phyloP scores from a whole-genome alignment of 2,113 vertebrate species.

The Pterocles burchelli region DNA sequence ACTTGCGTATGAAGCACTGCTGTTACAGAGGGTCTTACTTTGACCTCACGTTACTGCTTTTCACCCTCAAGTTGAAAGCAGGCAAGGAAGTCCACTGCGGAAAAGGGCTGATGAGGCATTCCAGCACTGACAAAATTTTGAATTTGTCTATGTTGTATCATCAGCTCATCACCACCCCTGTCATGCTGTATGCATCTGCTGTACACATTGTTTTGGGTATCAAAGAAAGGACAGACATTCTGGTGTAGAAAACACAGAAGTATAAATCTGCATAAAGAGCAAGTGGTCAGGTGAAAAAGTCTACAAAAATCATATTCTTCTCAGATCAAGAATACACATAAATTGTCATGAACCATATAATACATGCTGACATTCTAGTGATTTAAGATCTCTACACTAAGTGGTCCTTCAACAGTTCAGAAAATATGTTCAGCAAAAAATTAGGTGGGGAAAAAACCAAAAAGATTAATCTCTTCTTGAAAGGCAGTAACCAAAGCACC shows the following conservation, averaged over 20 bases:
- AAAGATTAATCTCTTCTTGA: not conserved
- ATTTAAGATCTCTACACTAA: not conserved
- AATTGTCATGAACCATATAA: not conserved
- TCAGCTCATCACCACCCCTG: not conserved
- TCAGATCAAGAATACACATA: not conserved
- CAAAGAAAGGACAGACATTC: not conserved
- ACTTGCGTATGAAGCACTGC: not conserved
- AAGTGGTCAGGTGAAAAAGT: not conserved
- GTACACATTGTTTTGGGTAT: not conserved
- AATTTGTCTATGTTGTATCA: not conserved
- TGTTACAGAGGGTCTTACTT: not conserved
- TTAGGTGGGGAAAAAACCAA: accelerated
- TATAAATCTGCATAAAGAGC: not conserved
- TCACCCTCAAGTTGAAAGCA: not conserved
- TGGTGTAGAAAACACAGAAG: not conserved
- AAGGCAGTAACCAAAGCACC: not conserved
- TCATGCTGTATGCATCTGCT: not conserved
- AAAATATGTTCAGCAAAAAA: not conserved
- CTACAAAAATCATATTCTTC: not conserved
- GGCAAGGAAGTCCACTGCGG: not conserved
- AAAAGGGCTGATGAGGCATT: not conserved
- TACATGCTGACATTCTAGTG: not conserved
- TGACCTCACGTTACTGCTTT: not conserved
- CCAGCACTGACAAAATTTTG: not conserved
- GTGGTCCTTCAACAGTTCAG: not conserved